A percentile compares a stretch with the other conserved stretches of the same genome.
Conservation (phyloP, 2,113 vertebrate species). For the Myanophis thanlyinensis region DNA sequence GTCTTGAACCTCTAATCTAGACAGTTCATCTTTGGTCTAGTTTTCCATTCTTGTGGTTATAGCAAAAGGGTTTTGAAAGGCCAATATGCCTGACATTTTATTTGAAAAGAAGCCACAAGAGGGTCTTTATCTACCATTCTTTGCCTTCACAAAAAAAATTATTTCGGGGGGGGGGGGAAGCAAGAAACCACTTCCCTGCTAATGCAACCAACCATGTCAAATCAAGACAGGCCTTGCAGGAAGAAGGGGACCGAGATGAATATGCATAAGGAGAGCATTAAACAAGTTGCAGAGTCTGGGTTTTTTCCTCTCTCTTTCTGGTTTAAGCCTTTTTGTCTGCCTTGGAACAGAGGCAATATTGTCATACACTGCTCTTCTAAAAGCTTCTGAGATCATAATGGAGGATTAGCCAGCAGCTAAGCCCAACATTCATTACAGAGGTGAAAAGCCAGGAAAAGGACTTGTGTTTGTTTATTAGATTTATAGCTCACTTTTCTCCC, state of each 20-base stretch:
- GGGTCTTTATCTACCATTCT: not conserved
- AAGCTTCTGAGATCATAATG: not conserved
- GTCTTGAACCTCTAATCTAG: not conserved
- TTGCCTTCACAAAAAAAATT: not conserved
- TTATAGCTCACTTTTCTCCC: not conserved
- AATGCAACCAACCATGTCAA: not conserved
- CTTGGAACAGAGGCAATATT: not conserved
- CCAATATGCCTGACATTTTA: not conserved
- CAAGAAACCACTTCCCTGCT: not conserved
- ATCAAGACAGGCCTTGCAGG: not conserved
- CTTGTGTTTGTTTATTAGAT: not conserved
- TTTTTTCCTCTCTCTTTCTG: not conserved
- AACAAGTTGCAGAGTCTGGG: not conserved
- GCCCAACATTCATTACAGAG: not conserved
- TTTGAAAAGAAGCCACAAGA: not conserved
- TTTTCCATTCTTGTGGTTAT: not conserved
- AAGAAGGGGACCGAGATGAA: not conserved
- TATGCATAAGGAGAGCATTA: not conserved
- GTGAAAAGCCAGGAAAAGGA: not conserved
- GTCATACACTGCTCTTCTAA: not conserved
- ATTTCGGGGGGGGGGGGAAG: no score
- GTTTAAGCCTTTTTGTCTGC: not conserved
- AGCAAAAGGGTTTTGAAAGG: not conserved
- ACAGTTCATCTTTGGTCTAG: no score
- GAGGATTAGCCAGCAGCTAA: not conserved